phyloP scores from a whole-genome alignment of 2,113 vertebrate species.

The Oenanthe melanoleuca region DNA sequence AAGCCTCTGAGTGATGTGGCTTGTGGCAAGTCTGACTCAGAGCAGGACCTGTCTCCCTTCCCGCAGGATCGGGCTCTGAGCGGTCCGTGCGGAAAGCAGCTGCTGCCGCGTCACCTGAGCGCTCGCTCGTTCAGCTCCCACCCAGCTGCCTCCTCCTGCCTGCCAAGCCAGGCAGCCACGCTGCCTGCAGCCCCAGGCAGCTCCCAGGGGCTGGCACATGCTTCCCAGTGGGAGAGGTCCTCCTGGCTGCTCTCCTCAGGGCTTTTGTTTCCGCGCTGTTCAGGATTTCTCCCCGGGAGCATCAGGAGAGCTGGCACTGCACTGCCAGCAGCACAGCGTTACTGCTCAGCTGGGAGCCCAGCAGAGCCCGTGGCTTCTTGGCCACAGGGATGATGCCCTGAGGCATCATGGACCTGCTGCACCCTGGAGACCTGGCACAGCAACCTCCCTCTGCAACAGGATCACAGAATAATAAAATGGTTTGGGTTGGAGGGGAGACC shows the following conservation, averaged over 20 bases:
- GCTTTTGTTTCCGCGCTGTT: background rate
- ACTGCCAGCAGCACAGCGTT: rapidly evolving
- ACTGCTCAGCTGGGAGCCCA: background rate
- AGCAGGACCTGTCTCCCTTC: slow-evolving; percentile 9
- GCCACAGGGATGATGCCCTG: background rate
- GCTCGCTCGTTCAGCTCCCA: background rate
- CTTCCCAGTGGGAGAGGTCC: background rate
- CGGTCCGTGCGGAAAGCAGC: background rate
- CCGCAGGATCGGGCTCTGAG: background rate
- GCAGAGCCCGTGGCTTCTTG: rapidly evolving
- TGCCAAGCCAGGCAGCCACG: background rate
- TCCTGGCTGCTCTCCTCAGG: background rate
- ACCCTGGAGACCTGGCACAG: rapidly evolving
- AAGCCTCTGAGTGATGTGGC: background rate
- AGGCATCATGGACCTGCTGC: rapidly evolving
- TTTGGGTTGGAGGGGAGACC: background rate
- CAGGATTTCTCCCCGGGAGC: background rate
- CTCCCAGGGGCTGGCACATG: background rate
- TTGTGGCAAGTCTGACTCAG: slow-evolving; percentile 23
- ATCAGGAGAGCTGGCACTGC: background rate
- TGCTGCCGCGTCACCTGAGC: background rate
- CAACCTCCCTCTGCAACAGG: rapidly evolving
- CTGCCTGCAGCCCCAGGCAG: background rate
- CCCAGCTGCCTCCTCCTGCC: background rate
- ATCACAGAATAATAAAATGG: background rate